Base-by-base conservation (phyloP, 2,113 vertebrate species). In the Corythornis madagascariensis region DNA sequence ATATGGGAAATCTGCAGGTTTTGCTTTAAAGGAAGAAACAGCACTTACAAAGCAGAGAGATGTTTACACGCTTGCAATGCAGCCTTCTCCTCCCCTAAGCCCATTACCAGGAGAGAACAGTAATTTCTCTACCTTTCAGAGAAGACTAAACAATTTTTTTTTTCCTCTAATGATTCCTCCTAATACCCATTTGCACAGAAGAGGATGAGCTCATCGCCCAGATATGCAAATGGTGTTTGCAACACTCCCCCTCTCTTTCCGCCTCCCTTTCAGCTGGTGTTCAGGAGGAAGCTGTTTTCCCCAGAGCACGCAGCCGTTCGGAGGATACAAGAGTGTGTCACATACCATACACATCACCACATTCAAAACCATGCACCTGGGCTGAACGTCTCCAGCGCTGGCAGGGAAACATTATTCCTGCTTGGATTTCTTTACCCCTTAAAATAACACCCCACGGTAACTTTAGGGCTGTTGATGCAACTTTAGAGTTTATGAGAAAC, bases 131-230 rank as follows among this genome's bases (percentile, higher is more conserved):
- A 75, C n/a, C 40, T 93, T 78, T 88, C 69, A 73, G 47, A 88
- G 77, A 83, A 82, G 31, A 57, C 22, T 88, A 72, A 84, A 21
- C 3, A 2, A 80, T 38, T 38, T 82, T 76, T 18, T 26, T 52
- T 26, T 33, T n/a, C 52, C 60, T 69, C 76, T 40, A 55, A 85
- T 40, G 28, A 69, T 67, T 31, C 35, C 17, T 85, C 55, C 87
- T 2, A 11, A n/a, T 64, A 77, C 24, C 38, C 43, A 60, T 69
- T 78, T 40, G 26, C 25, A 55, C 55, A 52, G 29, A 43, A 86
- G 53, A 75, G n/a, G 43, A 89, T 92, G 89, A 92, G 64, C 88
- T 95, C 88, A 94, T 56, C 63, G 63, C 25, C 12, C 25, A 92
- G 89, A 69, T 59, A 89, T 6, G 65, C 70, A 86, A 91, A 86